phyloP scores from a whole-genome alignment of 2,113 vertebrate genomes.

The Peromyscus maniculatus region DNA sequence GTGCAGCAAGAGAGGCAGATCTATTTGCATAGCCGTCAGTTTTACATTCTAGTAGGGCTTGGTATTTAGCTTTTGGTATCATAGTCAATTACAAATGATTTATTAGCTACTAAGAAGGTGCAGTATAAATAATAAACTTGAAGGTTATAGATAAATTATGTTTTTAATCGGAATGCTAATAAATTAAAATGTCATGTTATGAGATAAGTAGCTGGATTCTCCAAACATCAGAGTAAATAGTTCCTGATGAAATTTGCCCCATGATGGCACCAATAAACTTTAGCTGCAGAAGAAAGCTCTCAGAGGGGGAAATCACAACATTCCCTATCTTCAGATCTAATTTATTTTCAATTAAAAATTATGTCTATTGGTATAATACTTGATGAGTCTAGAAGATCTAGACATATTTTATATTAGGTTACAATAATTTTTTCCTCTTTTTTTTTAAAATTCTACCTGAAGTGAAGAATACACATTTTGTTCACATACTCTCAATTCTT shows the following conservation, averaged over 20 bases:
- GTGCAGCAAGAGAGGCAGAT: slow-evolving; percentile 57
- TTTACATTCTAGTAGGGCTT: slow-evolving; percentile 78
- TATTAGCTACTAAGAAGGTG: slow-evolving; percentile 75
- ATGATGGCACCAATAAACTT: slow-evolving; percentile 64
- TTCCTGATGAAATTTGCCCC: slow-evolving; percentile 65
- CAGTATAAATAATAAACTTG: slow-evolving; percentile 78
- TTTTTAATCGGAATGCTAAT: slow-evolving; percentile 78
- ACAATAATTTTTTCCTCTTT: neutral
- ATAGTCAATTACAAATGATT: slow-evolving; percentile 81
- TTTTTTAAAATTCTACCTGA: neutral
- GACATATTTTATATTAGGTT: slow-evolving; percentile 34
- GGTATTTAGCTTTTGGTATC: slow-evolving; percentile 82
- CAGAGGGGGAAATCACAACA: neutral
- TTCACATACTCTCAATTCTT: slow-evolving; percentile 13
- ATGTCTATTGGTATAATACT: neutral
- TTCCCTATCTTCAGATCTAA: neutral
- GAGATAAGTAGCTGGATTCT: slow-evolving; percentile 66
- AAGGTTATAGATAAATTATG: slow-evolving; percentile 77
- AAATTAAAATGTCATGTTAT: slow-evolving; percentile 76
- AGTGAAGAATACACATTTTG: neutral
- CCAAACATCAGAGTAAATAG: slow-evolving; percentile 71
- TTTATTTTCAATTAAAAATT: slow-evolving; percentile 62
- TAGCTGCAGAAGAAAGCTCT: slow-evolving; percentile 59
- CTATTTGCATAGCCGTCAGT: slow-evolving; percentile 72
- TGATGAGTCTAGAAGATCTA: slow-evolving; percentile 52